These are phyloP conservation scores for Ceratoteleas bidentatus DNA, from an alignment of 1,140 invertebrate species.

Conservation along the genomic window DNA sequence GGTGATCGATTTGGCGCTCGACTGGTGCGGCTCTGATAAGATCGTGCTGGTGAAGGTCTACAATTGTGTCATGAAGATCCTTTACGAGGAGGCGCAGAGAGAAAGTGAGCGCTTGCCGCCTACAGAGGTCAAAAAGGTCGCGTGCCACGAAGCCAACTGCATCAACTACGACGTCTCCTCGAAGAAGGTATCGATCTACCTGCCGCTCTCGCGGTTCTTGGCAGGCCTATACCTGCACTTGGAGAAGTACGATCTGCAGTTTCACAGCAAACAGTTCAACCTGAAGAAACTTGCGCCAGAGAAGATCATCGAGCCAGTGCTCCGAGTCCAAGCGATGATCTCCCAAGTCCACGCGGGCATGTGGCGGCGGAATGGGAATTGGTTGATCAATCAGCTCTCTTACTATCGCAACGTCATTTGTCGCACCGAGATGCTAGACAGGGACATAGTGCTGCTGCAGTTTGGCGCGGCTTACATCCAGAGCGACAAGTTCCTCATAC, in stretches of 20 bases:
- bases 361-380: conserved; percentile 99
- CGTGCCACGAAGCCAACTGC: conserved; percentile 88
- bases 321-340: too few species aligned
- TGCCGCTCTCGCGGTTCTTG: conserved; percentile 93
- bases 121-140: conserved; percentile 84
- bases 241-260: too few species aligned
- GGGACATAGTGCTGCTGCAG: too few species aligned
- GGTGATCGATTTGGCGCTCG: conserved; percentile 92
- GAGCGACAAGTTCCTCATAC: too few species aligned
- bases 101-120: too few species aligned
- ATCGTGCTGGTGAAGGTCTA: conserved; percentile 90
- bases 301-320: too few species aligned
- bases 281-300: conserved; percentile 86
- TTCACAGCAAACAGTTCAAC: conserved; percentile 87
- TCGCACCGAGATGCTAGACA: conserved; percentile 97
- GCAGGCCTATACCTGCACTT: too few species aligned
- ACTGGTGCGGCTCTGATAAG: too few species aligned
- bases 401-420: conserved; percentile 98
- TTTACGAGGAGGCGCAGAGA: too few species aligned
- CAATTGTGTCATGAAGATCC: too few species aligned
- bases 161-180: too few species aligned
- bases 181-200: conserved; percentile 96
- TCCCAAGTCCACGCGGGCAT: conserved; percentile 96
- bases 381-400: conserved; percentile 96
- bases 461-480: too few species aligned